Evolutionary conservation across 2,113 vertebrate genomes (phyloP).

Genomic region (Carollia perspicillata): DNA sequence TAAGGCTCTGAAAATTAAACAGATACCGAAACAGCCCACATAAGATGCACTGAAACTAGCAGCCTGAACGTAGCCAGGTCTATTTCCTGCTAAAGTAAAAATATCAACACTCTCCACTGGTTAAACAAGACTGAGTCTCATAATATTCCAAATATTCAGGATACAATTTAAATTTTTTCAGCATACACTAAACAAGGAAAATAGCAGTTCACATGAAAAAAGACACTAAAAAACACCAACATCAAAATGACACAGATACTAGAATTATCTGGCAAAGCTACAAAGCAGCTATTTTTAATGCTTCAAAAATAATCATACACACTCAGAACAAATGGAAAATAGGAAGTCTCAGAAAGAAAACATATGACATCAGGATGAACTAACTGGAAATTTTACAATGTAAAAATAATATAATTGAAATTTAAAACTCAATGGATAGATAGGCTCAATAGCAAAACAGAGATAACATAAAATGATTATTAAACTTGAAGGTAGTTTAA

Average conservation of each 20-base stretch:
- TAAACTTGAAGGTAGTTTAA: not conserved
- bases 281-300: not conserved
- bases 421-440: not conserved
- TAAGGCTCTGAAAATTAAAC: not conserved
- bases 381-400: not conserved
- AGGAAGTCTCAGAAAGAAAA: not conserved
- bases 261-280: not conserved
- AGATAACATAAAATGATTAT: not conserved
- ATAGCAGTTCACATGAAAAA: not conserved
- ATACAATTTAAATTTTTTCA: not conserved
- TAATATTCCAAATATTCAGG: not conserved
- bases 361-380: not conserved
- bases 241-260: not conserved
- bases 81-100: slow-evolving; percentile 5
- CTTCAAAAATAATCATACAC: not conserved
- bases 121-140: not conserved
- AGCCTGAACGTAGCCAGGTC: not conserved
- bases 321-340: not conserved
- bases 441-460: not conserved
- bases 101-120: not conserved
- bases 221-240: not conserved
- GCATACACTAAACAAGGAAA: not conserved
- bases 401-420: slow-evolving; percentile 12
- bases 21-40: not conserved
- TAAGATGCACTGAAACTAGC: not conserved